These are phyloP conservation scores for Eucriotettix oculatus DNA, from an alignment of 2,888 invertebrate species.

Conservation along the genomic window DNA sequence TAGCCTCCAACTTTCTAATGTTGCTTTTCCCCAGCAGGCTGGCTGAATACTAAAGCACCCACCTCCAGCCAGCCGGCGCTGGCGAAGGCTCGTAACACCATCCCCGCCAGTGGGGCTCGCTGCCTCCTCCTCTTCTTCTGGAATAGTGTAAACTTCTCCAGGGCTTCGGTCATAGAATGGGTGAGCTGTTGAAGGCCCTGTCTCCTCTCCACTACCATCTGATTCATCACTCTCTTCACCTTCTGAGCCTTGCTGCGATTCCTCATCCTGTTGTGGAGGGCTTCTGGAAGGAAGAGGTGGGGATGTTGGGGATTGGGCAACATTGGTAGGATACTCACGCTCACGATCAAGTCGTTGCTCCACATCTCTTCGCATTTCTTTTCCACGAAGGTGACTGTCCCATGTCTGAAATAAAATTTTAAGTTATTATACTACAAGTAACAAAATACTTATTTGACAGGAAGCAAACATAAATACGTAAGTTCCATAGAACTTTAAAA, in stretches of 20 bases:
- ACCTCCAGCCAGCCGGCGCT: constrained; percentile 16
- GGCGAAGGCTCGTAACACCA: constrained; percentile 26
- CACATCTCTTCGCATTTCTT: constrained; percentile 9
- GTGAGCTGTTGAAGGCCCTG: constrained; percentile 1
- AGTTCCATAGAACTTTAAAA: no score
- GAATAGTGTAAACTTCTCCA: constrained; percentile 33
- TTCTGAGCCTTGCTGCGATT: neutral
- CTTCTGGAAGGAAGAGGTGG: neutral
- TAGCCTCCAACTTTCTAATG: neutral
- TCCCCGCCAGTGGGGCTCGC: constrained; percentile 27
- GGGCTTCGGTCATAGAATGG: constrained; percentile 25
- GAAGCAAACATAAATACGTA: no score
- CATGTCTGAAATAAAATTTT: constrained; percentile 9
- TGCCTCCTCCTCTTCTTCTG: constrained; percentile 30
- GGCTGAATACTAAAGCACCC: constrained; percentile 3
- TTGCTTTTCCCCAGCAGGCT: neutral
- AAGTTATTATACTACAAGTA: no score
- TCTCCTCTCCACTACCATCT: neutral
- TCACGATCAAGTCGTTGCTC: constrained; percentile 11
- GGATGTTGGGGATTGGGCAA: neutral
- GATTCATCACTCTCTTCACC: neutral
- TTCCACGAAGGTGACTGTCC: constrained; percentile 11
- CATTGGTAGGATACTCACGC: constrained; percentile 10
- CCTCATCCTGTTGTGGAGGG: neutral
- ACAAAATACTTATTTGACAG: no score